A percentile compares a stretch with the other conserved stretches of the same genome.
Evolutionary conservation across 2,113 vertebrate species (phyloP).

Genomic region (Thymallus thymallus): DNA sequence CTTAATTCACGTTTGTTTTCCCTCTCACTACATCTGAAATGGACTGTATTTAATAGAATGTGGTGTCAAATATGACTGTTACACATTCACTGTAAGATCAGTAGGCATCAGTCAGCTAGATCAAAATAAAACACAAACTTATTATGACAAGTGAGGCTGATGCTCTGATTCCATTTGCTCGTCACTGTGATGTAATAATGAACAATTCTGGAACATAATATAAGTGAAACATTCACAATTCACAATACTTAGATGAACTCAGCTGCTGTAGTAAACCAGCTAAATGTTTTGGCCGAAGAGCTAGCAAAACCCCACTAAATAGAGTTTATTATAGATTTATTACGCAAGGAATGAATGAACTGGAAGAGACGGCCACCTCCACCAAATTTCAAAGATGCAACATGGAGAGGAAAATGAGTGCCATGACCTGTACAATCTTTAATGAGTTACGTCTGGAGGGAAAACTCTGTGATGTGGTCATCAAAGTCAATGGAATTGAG

Average conservation of each 20-base stretch:
- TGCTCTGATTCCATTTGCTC: neutral
- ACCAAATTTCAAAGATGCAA: constrained; percentile 13
- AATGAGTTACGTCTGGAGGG: constrained; percentile 78
- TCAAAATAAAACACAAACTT: no score
- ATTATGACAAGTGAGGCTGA: neutral
- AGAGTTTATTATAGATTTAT: neutral
- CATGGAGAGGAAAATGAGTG: constrained; percentile 13
- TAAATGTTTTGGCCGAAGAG: neutral
- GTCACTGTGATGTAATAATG: constrained; percentile 18
- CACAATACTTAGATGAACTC: neutral
- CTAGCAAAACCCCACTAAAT: neutral
- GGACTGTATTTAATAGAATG: neutral
- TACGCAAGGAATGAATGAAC: constrained; percentile 7
- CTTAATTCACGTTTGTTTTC: neutral
- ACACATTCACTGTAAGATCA: no score
- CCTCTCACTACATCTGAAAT: neutral
- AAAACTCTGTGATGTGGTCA: constrained; percentile 77
- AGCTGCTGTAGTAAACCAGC: neutral
- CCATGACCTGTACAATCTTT: constrained; percentile 44
- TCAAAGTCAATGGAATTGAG: constrained; percentile 73
- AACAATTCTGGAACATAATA: constrained; percentile 3
- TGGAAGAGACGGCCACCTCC: constrained; percentile 3
- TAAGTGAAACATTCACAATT: neutral
- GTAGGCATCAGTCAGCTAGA: neutral
- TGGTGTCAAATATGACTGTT: no score